These are phyloP conservation scores for Montipora efflorescens DNA, from an alignment of 64 coral and sea anemone species.

Conservation along the genomic window DNA sequence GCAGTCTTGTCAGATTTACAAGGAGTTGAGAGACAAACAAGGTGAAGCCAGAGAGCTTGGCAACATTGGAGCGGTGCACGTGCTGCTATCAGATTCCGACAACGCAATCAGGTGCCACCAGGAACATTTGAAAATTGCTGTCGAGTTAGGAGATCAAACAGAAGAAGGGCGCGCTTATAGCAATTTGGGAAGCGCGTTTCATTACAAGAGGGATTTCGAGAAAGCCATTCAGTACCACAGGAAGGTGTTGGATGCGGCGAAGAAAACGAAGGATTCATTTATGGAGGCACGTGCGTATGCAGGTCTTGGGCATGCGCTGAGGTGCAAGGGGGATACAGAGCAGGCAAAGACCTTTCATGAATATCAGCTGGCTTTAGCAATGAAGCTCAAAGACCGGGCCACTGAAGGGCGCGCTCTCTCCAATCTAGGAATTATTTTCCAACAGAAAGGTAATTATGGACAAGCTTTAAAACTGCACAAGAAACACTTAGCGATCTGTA, in stretches of 20 bases:
- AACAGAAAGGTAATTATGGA: constrained; percentile 78
- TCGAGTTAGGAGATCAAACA: constrained; percentile 74
- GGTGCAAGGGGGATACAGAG: constrained; percentile 85
- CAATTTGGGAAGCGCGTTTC: constrained; percentile 91
- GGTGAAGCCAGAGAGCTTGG: constrained; percentile 89
- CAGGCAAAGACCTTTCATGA: constrained; percentile 84
- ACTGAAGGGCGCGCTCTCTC: constrained; percentile 94
- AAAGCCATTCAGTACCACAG: constrained; percentile 89
- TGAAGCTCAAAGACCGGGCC: constrained; percentile 86
- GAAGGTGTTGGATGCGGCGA: constrained; percentile 80
- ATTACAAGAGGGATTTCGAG: constrained; percentile 88
- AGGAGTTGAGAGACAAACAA: constrained; percentile 84
- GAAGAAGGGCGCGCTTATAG: constrained; percentile 94
- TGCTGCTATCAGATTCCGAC: constrained; percentile 75
- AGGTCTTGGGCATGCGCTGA: constrained; percentile 90
- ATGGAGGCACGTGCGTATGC: constrained; percentile 91
- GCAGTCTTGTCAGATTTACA: constrained; percentile 80
- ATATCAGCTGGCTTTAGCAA: constrained; percentile 78
- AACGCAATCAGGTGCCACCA: constrained; percentile 85
- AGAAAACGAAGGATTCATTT: constrained; percentile 79
- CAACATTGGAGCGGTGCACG: constrained; percentile 90
- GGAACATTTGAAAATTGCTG: constrained; percentile 88
- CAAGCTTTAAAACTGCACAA: constrained; percentile 96
- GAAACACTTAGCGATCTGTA: constrained; percentile 89
- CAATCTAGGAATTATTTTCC: constrained; percentile 98